These are phyloP conservation scores for Nephrotoma flavescens DNA, from an alignment of 2,888 invertebrate genomes.

Conservation along the genomic window DNA sequence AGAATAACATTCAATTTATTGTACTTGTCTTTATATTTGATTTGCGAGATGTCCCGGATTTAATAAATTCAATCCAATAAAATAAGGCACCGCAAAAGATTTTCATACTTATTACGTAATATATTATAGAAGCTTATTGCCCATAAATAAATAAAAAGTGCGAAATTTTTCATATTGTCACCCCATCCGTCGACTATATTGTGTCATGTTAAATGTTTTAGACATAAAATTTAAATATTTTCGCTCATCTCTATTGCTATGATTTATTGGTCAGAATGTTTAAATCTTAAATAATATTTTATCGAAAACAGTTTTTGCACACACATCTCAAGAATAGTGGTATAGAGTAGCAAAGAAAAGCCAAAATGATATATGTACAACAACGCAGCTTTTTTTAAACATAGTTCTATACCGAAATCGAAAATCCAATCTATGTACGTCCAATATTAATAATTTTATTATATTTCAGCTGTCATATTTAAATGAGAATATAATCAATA, in stretches of 20 bases:
- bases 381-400: background rate
- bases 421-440: background rate
- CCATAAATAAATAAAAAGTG: background rate
- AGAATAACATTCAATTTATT: background rate
- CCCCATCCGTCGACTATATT: background rate
- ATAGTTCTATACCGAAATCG: background rate
- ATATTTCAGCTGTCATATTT: background rate
- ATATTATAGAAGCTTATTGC: background rate
- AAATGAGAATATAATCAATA: background rate
- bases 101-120: background rate
- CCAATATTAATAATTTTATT: background rate
- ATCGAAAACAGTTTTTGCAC: background rate
- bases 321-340: background rate
- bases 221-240: background rate
- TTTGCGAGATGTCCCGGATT: background rate
- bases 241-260: background rate
- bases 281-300: background rate
- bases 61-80: background rate
- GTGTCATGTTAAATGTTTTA: background rate
- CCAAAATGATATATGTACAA: background rate
- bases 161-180: background rate
- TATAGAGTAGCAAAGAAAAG: background rate
- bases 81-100: background rate
- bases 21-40: background rate
- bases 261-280: background rate